Conservation (phyloP, 2,113 vertebrate genomes). For the Neopipo cinnamomea region DNA sequence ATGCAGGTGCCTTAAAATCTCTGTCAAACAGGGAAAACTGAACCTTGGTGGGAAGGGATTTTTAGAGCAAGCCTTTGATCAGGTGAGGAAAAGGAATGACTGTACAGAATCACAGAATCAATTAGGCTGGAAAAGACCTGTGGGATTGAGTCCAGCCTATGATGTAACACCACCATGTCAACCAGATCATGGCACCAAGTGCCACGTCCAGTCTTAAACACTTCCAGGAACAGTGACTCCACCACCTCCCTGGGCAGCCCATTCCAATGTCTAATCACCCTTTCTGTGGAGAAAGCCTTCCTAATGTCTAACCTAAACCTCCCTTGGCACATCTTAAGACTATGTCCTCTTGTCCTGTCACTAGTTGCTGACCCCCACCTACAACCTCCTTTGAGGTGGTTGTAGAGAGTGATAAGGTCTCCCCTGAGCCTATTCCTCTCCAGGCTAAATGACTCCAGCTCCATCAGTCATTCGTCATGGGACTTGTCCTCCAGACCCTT, state of each 20-base stretch:
- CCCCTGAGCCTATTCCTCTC: background rate
- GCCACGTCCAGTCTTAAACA: accelerated
- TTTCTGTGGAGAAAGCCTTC: background rate
- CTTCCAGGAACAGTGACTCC: accelerated
- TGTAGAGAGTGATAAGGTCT: background rate
- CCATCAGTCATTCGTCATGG: background rate
- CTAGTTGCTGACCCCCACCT: background rate
- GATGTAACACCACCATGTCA: background rate
- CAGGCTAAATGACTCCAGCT: background rate
- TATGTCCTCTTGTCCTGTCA: background rate
- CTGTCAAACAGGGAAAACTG: background rate
- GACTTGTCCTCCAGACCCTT: background rate
- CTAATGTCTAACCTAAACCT: background rate
- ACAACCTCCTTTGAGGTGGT: accelerated
- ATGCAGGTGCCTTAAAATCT: background rate
- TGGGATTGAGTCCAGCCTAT: background rate
- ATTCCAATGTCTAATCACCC: background rate
- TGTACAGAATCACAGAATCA: background rate
- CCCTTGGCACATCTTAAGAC: background rate
- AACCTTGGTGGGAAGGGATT: background rate
- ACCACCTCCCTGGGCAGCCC: background rate
- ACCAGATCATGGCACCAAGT: too few relatives aligned
- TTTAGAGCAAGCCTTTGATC: background rate
- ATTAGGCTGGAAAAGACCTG: background rate
- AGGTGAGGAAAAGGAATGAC: background rate